Conservation (phyloP, 2,797 vertebrate genomes). For the Melopsittacus undulatus region DNA sequence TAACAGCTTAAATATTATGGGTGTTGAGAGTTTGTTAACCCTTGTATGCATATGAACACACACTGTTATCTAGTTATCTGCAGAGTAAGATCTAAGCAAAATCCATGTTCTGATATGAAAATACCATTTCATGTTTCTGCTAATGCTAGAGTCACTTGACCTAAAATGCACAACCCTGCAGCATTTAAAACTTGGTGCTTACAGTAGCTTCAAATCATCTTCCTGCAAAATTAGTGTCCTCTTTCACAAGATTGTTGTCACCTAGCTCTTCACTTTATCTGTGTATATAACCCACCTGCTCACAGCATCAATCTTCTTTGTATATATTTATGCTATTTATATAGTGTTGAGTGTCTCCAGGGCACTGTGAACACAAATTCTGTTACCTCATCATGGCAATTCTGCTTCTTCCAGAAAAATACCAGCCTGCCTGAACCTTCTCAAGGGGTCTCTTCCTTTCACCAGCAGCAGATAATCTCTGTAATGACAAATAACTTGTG, state of each 20-base stretch:
- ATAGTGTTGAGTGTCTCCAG: neutral
- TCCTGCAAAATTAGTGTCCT: neutral
- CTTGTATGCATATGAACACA: too few species aligned
- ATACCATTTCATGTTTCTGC: neutral
- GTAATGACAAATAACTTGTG: neutral
- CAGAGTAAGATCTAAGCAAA: neutral
- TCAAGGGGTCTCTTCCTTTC: neutral
- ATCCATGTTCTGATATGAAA: neutral
- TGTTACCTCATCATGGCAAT: neutral
- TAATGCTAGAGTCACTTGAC: neutral
- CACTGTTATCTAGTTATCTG: neutral
- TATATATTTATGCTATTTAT: neutral
- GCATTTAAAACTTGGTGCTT: neutral
- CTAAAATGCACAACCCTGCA: neutral
- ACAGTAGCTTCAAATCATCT: neutral
- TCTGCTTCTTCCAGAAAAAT: neutral
- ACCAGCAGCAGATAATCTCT: neutral
- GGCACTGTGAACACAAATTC: neutral
- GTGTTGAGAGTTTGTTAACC: neutral
- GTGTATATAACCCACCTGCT: neutral
- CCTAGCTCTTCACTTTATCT: neutral
- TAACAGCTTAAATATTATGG: neutral
- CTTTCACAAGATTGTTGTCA: neutral
- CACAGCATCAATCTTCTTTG: neutral
- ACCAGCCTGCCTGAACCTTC: neutral